phyloP scores from a whole-genome alignment of 2,797 vertebrate genomes.

The Pipistrellus pipistrellus region DNA sequence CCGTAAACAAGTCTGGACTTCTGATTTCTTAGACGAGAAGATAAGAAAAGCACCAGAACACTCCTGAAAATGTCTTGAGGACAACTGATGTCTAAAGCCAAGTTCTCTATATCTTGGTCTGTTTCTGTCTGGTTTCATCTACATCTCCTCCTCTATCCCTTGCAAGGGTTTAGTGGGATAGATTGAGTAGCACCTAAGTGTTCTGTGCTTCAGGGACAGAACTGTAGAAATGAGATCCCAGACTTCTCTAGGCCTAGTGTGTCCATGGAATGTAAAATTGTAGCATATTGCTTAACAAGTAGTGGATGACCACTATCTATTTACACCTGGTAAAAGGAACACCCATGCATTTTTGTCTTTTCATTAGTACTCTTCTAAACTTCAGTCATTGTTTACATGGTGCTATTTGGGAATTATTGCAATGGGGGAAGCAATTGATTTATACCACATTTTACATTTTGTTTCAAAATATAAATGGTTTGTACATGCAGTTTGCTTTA shows the following conservation, averaged over 20 bases:
- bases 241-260: not conserved
- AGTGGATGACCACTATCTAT: not conserved
- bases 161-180: accelerated
- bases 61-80: no score
- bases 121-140: not conserved
- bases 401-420: not conserved
- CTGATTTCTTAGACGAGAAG: not conserved
- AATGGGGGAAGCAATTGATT: not conserved
- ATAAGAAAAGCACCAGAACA: not conserved
- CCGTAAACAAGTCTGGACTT: not conserved
- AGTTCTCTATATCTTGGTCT: not conserved
- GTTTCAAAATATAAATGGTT: not conserved
- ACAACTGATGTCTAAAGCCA: not conserved
- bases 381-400: not conserved
- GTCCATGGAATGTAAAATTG: not conserved
- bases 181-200: not conserved
- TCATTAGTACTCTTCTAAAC: not conserved
- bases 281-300: not conserved
- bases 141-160: not conserved
- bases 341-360: not conserved
- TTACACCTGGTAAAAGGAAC: not conserved
- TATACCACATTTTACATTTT: not conserved
- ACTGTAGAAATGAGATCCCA: not conserved
- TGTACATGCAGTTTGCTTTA: not conserved
- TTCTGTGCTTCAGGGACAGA: not conserved